These are phyloP conservation scores for Virgularia gustaviana DNA, from an alignment of 92 coral and sea anemone genomes.

Conservation along the genomic window DNA sequence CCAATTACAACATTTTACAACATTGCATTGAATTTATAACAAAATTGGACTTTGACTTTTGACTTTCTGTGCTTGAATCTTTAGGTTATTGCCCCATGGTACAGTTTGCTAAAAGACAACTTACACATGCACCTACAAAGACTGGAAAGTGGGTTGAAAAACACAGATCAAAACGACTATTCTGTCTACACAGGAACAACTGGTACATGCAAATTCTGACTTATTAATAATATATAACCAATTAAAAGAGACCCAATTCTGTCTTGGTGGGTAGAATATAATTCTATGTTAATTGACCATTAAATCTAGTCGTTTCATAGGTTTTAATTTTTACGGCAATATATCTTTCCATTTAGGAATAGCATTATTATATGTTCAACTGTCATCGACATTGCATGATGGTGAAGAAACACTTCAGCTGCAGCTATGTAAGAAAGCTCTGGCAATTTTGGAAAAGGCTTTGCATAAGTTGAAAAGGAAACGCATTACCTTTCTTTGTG, in stretches of 20 bases:
- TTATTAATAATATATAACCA: neutral
- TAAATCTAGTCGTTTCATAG: neutral
- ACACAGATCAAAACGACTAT: slow-evolving; percentile 60
- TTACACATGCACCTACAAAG: slow-evolving; percentile 49
- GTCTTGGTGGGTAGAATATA: neutral
- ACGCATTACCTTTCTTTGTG: slow-evolving; percentile 87
- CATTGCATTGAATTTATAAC: neutral
- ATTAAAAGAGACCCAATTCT: neutral
- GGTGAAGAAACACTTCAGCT: slow-evolving; percentile 55
- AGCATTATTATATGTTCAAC: slow-evolving; percentile 74
- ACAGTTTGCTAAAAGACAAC: slow-evolving; percentile 59
- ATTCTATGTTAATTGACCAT: neutral
- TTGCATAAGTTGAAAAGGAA: slow-evolving; percentile 59
- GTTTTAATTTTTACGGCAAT: neutral
- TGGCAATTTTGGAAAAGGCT: slow-evolving; percentile 60
- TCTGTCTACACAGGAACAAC: slow-evolving; percentile 84
- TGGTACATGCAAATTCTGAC: slow-evolving; percentile 38
- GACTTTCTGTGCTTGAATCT: no score
- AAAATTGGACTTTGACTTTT: neutral
- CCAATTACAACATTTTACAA: neutral
- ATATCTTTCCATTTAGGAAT: slow-evolving; percentile 56
- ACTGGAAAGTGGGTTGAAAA: slow-evolving; percentile 72
- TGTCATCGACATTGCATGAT: slow-evolving; percentile 64
- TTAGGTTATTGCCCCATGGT: slow-evolving; percentile 70
- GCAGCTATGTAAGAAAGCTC: slow-evolving; percentile 57